Conservation (phyloP, 2,797 vertebrate genomes). For the Oreortyx pictus region DNA sequence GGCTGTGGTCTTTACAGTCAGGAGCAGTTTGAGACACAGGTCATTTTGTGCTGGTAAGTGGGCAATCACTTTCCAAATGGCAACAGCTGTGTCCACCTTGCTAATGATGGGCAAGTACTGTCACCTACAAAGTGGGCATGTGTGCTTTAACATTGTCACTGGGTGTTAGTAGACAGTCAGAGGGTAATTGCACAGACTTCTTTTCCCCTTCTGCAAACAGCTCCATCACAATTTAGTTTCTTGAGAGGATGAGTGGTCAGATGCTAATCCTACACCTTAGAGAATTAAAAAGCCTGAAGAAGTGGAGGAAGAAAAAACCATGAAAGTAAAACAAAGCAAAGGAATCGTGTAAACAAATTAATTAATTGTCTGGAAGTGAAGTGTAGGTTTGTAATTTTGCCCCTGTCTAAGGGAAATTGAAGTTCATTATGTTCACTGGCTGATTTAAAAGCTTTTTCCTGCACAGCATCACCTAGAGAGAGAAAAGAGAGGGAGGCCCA, state of each 20-base stretch:
- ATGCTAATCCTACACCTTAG: conserved; percentile 56
- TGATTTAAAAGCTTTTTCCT: conserved; percentile 77
- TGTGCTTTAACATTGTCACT: not conserved
- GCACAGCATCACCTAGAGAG: conserved; percentile 57
- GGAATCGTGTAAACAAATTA: conserved; percentile 82
- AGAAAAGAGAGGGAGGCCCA: conserved; percentile 19
- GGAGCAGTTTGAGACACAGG: not conserved
- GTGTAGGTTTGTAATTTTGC: conserved; percentile 78
- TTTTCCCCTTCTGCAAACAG: not conserved
- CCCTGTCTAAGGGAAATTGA: conserved; percentile 77
- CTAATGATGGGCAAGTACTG: not conserved
- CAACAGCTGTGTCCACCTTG: not conserved
- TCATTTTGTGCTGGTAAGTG: not conserved
- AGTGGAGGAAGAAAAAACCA: conserved; percentile 25
- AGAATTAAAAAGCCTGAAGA: conserved; percentile 65
- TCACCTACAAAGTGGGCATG: not conserved
- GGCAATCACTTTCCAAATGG: not conserved
- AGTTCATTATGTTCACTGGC: conserved; percentile 77
- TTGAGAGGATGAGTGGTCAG: conserved; percentile 44
- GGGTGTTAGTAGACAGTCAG: not conserved
- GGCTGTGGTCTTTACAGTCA: not conserved
- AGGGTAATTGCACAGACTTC: not conserved
- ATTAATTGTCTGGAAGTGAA: conserved; percentile 84
- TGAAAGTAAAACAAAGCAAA: conserved; percentile 78
- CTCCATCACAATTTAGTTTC: conserved; percentile 1